These are phyloP conservation scores for Drosophila neotestacea DNA, from an alignment of 2,888 invertebrate species.

Conservation along the genomic window DNA sequence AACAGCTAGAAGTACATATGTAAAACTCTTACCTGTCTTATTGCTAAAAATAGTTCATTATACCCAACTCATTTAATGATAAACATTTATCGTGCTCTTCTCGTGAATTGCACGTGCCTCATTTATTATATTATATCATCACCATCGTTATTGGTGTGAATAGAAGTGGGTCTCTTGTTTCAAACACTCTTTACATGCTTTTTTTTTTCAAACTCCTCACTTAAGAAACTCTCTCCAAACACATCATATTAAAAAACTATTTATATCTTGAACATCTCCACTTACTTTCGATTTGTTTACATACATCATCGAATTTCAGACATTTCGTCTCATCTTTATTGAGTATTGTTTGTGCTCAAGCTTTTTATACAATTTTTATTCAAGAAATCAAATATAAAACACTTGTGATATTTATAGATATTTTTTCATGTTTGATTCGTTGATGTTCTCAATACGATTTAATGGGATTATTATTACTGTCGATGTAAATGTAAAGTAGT, in stretches of 20 bases:
- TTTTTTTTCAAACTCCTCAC: slow-evolving; percentile 8
- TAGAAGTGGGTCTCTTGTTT: slow-evolving; percentile 6
- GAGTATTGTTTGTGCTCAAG: not conserved
- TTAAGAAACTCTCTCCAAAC: slow-evolving; percentile 2
- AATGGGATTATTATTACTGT: not conserved
- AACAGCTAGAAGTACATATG: not conserved
- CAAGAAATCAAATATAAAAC: slow-evolving; percentile 7
- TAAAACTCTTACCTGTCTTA: not conserved
- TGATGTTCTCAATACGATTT: not conserved
- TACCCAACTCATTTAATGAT: too few species aligned
- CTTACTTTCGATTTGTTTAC: slow-evolving; percentile 21
- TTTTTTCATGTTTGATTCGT: slow-evolving; percentile 2
- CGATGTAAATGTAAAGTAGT: too few species aligned
- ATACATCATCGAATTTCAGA: slow-evolving; percentile 13
- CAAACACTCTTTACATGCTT: not conserved
- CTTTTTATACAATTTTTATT: slow-evolving; percentile 6
- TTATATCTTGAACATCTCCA: slow-evolving; percentile 17
- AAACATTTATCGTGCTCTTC: not conserved
- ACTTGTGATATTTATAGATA: slow-evolving; percentile 12
- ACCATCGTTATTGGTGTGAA: slow-evolving; percentile 5
- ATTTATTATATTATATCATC: slow-evolving; percentile 3
- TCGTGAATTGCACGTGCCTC: not conserved
- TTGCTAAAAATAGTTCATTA: not conserved
- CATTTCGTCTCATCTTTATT: slow-evolving; percentile 14
- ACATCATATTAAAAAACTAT: slow-evolving; percentile 4